Conservation (phyloP, 2,113 vertebrate genomes). For the Odontophorus gujanensis region DNA sequence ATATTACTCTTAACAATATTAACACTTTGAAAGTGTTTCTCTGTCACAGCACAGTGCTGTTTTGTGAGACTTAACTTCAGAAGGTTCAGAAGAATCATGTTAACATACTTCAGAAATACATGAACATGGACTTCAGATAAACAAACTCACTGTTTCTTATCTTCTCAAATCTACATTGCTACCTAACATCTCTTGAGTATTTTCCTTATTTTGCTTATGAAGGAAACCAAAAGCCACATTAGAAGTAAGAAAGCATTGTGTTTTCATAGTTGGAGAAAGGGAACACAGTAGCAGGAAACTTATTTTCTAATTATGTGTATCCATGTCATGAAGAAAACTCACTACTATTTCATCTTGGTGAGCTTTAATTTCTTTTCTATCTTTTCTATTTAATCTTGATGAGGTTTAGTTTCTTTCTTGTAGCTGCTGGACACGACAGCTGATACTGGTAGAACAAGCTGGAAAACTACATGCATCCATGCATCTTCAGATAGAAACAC, state of each 20-base stretch:
- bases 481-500: neutral
- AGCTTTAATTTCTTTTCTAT: neutral
- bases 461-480: neutral
- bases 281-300: neutral
- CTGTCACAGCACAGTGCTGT: neutral
- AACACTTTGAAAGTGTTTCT: neutral
- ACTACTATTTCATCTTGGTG: neutral
- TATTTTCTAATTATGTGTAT: neutral
- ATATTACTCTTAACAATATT: neutral
- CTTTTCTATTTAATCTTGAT: neutral
- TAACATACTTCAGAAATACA: neutral
- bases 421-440: neutral
- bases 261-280: neutral
- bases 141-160: neutral
- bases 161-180: neutral
- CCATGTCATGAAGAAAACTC: neutral
- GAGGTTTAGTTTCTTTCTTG: neutral
- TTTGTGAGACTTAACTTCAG: neutral
- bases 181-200: neutral
- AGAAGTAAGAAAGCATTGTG: neutral
- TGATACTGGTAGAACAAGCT: neutral
- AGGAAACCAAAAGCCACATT: constrained; percentile 12
- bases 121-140: neutral
- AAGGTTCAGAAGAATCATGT: neutral
- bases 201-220: neutral